Base-by-base conservation (phyloP, 2,113 vertebrate genomes). In the Oncorhynchus keta region DNA sequence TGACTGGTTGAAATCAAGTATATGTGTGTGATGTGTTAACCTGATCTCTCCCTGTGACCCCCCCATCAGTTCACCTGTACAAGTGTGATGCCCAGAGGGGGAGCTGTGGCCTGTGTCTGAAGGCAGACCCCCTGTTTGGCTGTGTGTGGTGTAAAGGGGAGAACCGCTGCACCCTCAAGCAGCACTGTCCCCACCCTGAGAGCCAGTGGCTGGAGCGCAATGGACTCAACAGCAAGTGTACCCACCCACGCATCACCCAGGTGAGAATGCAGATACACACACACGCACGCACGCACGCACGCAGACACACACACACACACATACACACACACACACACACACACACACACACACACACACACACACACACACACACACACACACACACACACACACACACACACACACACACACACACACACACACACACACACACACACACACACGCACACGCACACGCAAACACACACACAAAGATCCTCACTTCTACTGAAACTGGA, bases 41-140 rank as follows among this genome's bases (percentile, higher is more conserved):
- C 48, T 35, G 26, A 30, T 72, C 12, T 32, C 76, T 72, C 22
- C 73, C 64, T 69, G 59, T 76, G 6, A 67, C 45, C 57, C 57
- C 39, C 24, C 24, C 4, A 45, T 14, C 91, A 99, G 98, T 99
- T 83, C 97, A 98, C 88, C 94, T 99, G 61, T 99, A 99, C 87
- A 99, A 99, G 82, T 99, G 97, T 0, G 97, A 97, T 6, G 98
- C 97, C 72, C 96, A 96, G 89, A 88, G 97, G 0, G 95, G 97
- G 81, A 99, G 97, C 94, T 99, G 98, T 0, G 97, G 98, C 49
- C 88, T 98, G 86, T 99, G 98, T 89, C 95, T 99, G 84, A 99
- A 99, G 89, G 98, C 98, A 0, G 95, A 99, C 86, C 96, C 95
- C 0, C 95, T 97, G 78, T 99, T 98, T 0, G 94, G 97, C 64